Evolutionary conservation across 2,888 invertebrate species (phyloP), one percentile per base, ranked within the genome.

Genomic region (Petrolisthes cinctipes): DNA sequence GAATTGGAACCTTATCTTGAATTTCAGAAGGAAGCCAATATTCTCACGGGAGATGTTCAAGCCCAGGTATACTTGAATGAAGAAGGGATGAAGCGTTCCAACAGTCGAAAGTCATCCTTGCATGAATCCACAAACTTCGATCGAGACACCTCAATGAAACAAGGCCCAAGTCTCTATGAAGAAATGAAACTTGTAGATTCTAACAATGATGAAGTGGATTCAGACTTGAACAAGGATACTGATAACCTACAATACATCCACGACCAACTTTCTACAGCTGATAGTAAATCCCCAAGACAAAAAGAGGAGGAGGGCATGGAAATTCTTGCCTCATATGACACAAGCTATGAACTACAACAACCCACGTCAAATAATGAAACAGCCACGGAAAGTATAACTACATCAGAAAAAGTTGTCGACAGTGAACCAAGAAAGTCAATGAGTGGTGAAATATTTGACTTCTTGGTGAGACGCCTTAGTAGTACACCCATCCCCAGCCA

Each of bases 1-100:
- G 87, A 80, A 7, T 56, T 88, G 11, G 87, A 88, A 76, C 83
- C 83, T 81, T 88, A 88, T 76, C 80, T 84, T 53, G 71, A 81
- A 17, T 57, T 51, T 37, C 87, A 88, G 66, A 66, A 84, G 7
- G 76, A 88, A 80, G 61, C 57, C 23, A 61, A 7, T 7, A 66
- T 54, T 11, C 37, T 88, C 20, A 84, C 73, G 37, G 75, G 80
- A 7, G 73, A 83, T n/a, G 75, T 88, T 9, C 83, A 84, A 66
- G 73, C 83, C 23, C 75, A 84, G 17, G 53, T 84, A 71, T 57
- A 83, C 56, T 23, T 57, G n/a, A 75, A 23, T 54, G 80, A 80
- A 53, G 83, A 76, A 51, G 37, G 71, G 20, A 57, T 7, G 54
- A 53, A 79, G n/a, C 11, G 9, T n/a, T n/a, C n/a, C n/a, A n/a